Percentiles rank a stretch among this genome's conserved stretches.
phyloP scores from a whole-genome alignment of 2,113 vertebrate species.

The Marmota monax region DNA sequence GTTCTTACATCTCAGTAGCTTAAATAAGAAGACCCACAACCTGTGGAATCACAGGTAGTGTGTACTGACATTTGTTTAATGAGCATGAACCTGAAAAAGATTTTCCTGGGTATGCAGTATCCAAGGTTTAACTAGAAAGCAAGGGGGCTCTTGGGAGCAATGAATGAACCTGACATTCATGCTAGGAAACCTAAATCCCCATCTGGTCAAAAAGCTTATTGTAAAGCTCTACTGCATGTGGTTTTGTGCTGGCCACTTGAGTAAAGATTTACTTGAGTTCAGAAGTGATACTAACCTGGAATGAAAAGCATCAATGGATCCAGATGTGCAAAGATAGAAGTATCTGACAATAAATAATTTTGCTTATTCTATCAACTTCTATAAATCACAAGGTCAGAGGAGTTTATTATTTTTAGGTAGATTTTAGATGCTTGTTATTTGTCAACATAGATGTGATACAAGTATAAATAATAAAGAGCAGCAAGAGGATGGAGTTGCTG shows the following conservation, averaged over 20 bases:
- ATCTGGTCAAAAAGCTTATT: constrained; percentile 3
- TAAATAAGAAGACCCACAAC: neutral
- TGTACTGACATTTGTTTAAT: constrained; percentile 42
- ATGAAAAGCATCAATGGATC: neutral
- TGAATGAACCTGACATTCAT: neutral
- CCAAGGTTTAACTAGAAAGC: constrained; percentile 41
- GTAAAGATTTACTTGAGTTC: constrained; percentile 49
- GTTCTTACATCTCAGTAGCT: neutral
- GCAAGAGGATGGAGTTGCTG: neutral
- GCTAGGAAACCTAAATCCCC: constrained; percentile 31
- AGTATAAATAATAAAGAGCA: neutral
- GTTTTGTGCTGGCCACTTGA: neutral
- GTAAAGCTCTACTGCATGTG: neutral
- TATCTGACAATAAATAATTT: neutral
- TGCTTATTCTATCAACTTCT: neutral
- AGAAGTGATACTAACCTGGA: neutral
- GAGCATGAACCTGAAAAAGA: neutral
- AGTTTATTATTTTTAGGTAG: neutral
- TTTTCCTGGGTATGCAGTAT: neutral
- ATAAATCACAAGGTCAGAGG: neutral
- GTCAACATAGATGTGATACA: neutral
- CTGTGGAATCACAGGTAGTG: neutral
- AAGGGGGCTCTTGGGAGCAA: neutral
- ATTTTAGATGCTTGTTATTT: neutral
- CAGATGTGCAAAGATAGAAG: neutral